Base-by-base conservation (phyloP, 2,888 invertebrate genomes). In the Hermaeophaga mercurialis region DNA sequence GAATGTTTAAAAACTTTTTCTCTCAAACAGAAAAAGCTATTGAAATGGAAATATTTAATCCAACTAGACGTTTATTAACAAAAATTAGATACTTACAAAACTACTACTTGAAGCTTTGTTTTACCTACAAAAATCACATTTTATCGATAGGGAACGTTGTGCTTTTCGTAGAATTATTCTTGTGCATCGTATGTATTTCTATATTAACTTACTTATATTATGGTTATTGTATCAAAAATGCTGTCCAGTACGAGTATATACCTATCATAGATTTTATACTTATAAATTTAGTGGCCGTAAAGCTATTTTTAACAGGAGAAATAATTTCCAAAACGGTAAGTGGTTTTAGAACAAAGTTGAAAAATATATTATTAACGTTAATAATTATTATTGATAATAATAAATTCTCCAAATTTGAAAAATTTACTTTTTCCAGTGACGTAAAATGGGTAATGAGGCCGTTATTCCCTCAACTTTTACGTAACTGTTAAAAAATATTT, bases 61-160 rank as follows among this genome's bases (percentile, higher is more conserved):
- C 8, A 7, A 31, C n/a, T 3, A 24, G 11, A 5, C 9, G 9
- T n/a, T 44, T 57, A 11, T 33, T 14, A 8, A 17, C 47, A 24
- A 47, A 34, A n/a, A 24, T 57, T 1, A 17, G 18, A 12, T 36
- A 34, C 12, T 28, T 48, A 17, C 57, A 53, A 22, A 52, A 43
- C 15, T 56, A 44, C 24, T 56, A 56, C 15, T 26, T 49, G 15
- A 22, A 26, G n/a, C n/a, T 56, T 0, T 22, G 6, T 17, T 18
- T n/a, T 12, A 49, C 43, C 12, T 41, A 56, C 26, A 49, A 56
- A 17, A 24, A 48, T 6, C 55, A 56, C 18, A 12, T 44, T 7
- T 8, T 49, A 1, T 56, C 55, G 3, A 24, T 49, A 9, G 49
- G 43, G 18, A 49, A 49, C 26, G 9, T 34, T 34, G 7, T 56